phyloP scores from a whole-genome alignment of 2,797 vertebrate genomes.

The Streptopelia turtur region DNA sequence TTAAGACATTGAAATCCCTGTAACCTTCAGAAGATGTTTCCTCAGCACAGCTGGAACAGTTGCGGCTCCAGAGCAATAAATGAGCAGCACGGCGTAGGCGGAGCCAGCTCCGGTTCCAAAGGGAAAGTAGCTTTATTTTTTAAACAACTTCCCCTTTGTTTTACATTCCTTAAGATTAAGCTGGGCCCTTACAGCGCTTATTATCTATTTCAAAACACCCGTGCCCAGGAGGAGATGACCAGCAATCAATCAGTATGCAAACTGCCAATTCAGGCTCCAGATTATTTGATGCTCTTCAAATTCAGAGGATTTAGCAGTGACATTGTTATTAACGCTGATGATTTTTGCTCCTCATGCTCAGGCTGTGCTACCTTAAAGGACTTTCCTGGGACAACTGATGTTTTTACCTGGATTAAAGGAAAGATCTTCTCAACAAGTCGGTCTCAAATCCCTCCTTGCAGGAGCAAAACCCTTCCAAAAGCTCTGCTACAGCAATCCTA shows the following conservation, averaged over 20 bases:
- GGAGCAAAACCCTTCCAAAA: not conserved
- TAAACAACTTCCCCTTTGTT: conserved; percentile 44
- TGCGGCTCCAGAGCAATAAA: not conserved
- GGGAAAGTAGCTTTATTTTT: conserved; percentile 28
- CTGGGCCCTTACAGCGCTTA: conserved; percentile 14
- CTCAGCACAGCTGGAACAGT: not conserved
- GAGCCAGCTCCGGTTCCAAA: not conserved
- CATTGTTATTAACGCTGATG: not conserved
- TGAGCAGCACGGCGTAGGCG: not conserved
- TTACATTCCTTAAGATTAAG: conserved; percentile 15
- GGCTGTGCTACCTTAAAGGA: not conserved
- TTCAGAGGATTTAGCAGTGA: not conserved
- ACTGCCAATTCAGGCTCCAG: not conserved
- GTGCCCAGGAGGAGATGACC: conserved; percentile 5
- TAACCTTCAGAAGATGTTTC: not conserved
- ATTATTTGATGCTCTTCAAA: not conserved
- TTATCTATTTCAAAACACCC: conserved; percentile 44
- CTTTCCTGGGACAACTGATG: not conserved
- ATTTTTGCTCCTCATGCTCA: not conserved
- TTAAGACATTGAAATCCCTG: not conserved
- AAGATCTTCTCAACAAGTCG: not conserved
- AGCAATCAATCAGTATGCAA: not conserved
- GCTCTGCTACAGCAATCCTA: not conserved
- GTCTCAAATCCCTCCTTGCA: fast-evolving
- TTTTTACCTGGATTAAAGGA: not conserved